Conservation (phyloP, 1,140 invertebrate genomes). For the Bombus ignitus region DNA sequence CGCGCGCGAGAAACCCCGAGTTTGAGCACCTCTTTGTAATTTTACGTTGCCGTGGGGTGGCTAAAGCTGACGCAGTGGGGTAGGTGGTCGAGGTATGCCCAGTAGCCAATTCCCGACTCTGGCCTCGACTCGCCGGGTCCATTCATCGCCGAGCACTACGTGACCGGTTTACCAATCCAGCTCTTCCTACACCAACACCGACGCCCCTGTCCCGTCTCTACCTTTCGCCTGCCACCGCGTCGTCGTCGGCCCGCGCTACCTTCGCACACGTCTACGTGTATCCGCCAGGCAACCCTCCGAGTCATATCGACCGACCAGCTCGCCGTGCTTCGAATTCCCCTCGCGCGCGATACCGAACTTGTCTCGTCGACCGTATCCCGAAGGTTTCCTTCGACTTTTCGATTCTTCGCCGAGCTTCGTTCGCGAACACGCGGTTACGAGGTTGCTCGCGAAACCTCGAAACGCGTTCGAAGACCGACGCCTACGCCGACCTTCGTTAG, state of each 20-base stretch:
- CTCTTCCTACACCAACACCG: conserved; percentile 70
- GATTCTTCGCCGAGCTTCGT: too few species aligned
- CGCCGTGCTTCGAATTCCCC: conserved; percentile 59
- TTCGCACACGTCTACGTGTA: conserved; percentile 61
- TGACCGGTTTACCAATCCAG: conserved; percentile 82
- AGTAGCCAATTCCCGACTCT: conserved; percentile 82
- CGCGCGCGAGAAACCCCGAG: conserved; percentile 45
- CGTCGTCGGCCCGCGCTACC: conserved; percentile 36
- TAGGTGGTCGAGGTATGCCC: conserved; percentile 80
- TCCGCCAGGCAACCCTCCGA: conserved; percentile 71
- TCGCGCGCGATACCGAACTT: conserved; percentile 53
- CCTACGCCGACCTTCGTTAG: neutral
- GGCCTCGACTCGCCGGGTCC: conserved; percentile 82
- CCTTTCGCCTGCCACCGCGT: conserved; percentile 39
- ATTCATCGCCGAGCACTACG: conserved; percentile 82
- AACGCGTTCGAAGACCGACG: neutral
- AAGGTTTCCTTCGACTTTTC: conserved; percentile 25
- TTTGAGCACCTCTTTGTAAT: conserved; percentile 81
- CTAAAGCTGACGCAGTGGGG: conserved; percentile 79
- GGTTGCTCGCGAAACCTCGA: neutral
- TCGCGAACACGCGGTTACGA: too few species aligned
- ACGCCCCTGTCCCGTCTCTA: conserved; percentile 39
- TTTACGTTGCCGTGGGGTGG: conserved; percentile 75
- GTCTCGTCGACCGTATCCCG: conserved; percentile 55
- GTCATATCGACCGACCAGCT: conserved; percentile 76